These are phyloP conservation scores for Linyphia triangularis DNA, from an alignment of 2,888 invertebrate species.

Conservation along the genomic window DNA sequence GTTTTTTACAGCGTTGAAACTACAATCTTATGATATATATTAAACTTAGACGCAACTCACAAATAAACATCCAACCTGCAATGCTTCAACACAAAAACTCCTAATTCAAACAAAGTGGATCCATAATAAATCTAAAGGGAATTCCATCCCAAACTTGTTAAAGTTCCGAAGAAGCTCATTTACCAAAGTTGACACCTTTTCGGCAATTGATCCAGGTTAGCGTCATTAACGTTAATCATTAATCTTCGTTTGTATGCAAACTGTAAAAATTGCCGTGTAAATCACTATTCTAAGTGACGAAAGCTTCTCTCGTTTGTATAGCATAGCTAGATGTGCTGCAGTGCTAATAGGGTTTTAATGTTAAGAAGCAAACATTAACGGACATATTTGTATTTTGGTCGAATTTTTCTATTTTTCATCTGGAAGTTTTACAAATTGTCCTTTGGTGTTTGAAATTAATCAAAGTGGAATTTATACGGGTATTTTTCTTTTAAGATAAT, in stretches of 20 bases:
- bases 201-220: background rate
- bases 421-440: too few relatives aligned
- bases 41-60: too few relatives aligned
- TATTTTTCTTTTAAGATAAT: too few relatives aligned
- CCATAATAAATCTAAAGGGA: background rate
- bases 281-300: background rate
- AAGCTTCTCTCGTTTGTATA: background rate
- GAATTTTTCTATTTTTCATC: too few relatives aligned
- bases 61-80: too few relatives aligned
- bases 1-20: too few relatives aligned
- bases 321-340: background rate
- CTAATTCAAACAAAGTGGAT: too few relatives aligned
- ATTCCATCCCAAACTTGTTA: background rate
- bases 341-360: background rate
- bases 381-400: too few relatives aligned
- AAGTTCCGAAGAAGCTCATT: background rate
- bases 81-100: too few relatives aligned
- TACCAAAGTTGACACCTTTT: background rate
- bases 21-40: too few relatives aligned
- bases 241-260: background rate
- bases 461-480: too few relatives aligned
- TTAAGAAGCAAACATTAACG: background rate
- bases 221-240: background rate
- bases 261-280: background rate
- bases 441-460: too few relatives aligned